These are phyloP conservation scores for Lerema accius DNA, from an alignment of 1,140 invertebrate species.

Conservation along the genomic window DNA sequence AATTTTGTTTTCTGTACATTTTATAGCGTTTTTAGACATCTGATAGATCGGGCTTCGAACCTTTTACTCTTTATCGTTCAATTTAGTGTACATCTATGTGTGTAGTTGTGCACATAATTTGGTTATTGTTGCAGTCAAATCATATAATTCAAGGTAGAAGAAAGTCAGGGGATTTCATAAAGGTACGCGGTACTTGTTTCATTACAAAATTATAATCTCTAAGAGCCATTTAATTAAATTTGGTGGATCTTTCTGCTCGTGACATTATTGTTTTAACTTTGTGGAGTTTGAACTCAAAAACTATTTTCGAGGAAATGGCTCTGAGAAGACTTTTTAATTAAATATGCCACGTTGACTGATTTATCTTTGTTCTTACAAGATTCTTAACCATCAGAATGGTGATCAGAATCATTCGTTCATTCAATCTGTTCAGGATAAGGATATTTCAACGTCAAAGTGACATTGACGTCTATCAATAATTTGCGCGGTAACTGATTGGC, in stretches of 20 bases:
- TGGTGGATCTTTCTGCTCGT: background rate
- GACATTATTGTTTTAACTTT: constrained; percentile 2
- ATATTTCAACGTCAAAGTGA: background rate
- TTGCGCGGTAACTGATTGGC: no score
- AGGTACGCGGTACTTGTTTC: background rate
- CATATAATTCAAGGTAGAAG: no score
- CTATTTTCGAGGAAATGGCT: constrained; percentile 5
- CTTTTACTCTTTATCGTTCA: no score
- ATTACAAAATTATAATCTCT: background rate
- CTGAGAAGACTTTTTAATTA: background rate
- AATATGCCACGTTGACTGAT: constrained; percentile 1
- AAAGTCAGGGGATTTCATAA: no score
- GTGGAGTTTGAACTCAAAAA: constrained; percentile 3
- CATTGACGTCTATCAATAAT: no score
- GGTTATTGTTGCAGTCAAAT: no score
- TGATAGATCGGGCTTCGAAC: no score
- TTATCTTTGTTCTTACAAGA: background rate
- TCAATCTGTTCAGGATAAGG: background rate
- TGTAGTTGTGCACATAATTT: no score
- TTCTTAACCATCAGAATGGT: background rate
- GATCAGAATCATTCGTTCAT: background rate
- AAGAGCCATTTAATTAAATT: background rate
- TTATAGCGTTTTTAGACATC: no score
- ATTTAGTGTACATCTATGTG: no score
- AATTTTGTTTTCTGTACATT: no score